Evolutionary conservation across 2,888 invertebrate species (phyloP).

Genomic region (Drosophila prolongata): DNA sequence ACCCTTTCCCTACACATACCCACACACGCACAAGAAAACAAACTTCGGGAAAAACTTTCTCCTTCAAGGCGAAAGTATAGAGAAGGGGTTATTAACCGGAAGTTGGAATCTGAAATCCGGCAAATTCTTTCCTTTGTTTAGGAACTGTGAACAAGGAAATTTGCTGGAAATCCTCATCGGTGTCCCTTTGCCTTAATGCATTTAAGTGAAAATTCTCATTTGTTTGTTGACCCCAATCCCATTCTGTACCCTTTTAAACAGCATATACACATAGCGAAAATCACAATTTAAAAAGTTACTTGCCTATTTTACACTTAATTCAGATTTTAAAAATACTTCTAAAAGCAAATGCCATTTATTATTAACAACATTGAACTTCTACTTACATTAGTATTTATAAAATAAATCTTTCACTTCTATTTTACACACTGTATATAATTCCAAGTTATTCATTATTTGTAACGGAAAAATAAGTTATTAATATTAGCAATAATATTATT

Average conservation of each 20-base stretch:
- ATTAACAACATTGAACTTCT: no score
- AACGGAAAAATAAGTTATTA: no score
- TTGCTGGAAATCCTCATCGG: conserved; percentile 7
- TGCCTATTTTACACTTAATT: no score
- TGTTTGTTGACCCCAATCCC: background rate
- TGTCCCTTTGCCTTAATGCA: conserved; percentile 45
- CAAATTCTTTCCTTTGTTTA: conserved; percentile 33
- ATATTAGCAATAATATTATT: no score
- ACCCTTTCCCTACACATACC: conserved; percentile 19
- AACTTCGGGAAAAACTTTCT: conserved; percentile 53
- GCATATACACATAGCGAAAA: no score
- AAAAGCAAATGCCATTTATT: no score
- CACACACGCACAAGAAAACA: conserved; percentile 37
- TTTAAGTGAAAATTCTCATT: conserved; percentile 31
- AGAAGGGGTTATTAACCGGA: conserved; percentile 39
- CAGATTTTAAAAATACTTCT: no score
- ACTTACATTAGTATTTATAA: no score
- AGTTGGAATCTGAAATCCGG: conserved; percentile 4
- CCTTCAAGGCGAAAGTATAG: conserved; percentile 17
- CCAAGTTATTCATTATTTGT: no score
- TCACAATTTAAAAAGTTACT: no score
- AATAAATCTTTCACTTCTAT: no score
- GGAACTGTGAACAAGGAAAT: conserved; percentile 14
- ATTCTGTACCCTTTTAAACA: background rate
- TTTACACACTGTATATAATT: no score